These are phyloP conservation scores for Chaitophorus viminalis DNA, from an alignment of 2,888 invertebrate genomes.

Conservation along the genomic window DNA sequence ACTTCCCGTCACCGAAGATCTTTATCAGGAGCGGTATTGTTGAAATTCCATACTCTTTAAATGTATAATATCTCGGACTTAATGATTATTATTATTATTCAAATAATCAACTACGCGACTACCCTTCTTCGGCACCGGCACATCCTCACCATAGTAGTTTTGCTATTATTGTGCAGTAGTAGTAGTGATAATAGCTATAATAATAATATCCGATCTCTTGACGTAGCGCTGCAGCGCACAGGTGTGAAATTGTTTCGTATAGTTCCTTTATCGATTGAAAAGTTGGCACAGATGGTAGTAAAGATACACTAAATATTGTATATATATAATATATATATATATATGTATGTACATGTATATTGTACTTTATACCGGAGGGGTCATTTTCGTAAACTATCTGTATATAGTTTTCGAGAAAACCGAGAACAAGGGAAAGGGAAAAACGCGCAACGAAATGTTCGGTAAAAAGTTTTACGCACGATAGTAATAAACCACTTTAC, in stretches of 20 bases:
- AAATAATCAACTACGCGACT: background rate
- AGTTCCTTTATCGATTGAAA: background rate
- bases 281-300: background rate
- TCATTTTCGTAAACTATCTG: background rate
- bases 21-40: background rate
- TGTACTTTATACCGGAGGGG: background rate
- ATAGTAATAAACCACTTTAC: too few relatives aligned
- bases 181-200: background rate
- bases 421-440: too few relatives aligned
- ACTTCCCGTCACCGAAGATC: background rate
- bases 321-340: background rate
- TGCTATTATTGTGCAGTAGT: background rate
- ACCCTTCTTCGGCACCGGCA: background rate
- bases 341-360: background rate
- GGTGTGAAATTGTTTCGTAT: background rate
- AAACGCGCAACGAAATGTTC: too few relatives aligned
- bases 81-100: background rate
- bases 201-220: background rate
- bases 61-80: background rate
- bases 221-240: background rate
- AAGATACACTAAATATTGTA: too few relatives aligned
- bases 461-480: too few relatives aligned
- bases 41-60: background rate
- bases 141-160: background rate
- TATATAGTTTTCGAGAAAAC: background rate